These are phyloP conservation scores for Tigriopus japonicus DNA, from an alignment of 1,140 invertebrate species.

Conservation along the genomic window DNA sequence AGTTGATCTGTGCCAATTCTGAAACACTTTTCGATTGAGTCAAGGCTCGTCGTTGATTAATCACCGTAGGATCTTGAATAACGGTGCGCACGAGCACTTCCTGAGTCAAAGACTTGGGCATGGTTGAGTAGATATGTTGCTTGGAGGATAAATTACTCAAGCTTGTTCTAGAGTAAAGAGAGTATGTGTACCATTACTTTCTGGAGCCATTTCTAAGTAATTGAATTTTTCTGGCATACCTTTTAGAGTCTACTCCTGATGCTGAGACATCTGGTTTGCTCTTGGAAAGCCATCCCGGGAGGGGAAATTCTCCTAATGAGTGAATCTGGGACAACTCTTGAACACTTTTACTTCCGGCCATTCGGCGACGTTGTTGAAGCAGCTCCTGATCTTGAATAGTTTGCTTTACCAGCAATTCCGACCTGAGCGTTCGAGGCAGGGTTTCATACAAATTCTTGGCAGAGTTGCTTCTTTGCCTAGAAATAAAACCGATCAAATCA, in stretches of 20 bases:
- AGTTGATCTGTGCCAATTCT: slow-evolving; percentile 8
- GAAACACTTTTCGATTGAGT: slow-evolving; percentile 7
- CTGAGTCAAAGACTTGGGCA: background rate
- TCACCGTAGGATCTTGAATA: background rate
- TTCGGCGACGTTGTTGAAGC: background rate
- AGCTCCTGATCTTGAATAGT: background rate
- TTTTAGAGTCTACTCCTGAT: background rate
- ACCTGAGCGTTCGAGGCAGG: slow-evolving; percentile 1
- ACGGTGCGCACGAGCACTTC: background rate
- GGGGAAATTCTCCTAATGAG: slow-evolving; percentile 5
- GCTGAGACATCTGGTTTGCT: background rate
- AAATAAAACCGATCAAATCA: background rate
- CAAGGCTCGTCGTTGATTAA: background rate
- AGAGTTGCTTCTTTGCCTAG: slow-evolving; percentile 8
- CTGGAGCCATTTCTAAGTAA: no score
- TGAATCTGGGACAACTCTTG: slow-evolving; percentile 4
- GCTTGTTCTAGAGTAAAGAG: no score
- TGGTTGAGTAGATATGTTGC: background rate
- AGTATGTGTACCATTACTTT: no score
- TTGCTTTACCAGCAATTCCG: background rate
- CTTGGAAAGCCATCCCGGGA: background rate
- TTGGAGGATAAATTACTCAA: background rate
- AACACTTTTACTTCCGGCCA: slow-evolving; percentile 6
- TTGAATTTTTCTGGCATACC: no score
- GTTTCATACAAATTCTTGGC: slow-evolving; percentile 7